Percentiles rank a stretch among this genome's conserved stretches.
Conservation (phyloP, 2,113 vertebrate genomes). For the Sisor rabdophorus region DNA sequence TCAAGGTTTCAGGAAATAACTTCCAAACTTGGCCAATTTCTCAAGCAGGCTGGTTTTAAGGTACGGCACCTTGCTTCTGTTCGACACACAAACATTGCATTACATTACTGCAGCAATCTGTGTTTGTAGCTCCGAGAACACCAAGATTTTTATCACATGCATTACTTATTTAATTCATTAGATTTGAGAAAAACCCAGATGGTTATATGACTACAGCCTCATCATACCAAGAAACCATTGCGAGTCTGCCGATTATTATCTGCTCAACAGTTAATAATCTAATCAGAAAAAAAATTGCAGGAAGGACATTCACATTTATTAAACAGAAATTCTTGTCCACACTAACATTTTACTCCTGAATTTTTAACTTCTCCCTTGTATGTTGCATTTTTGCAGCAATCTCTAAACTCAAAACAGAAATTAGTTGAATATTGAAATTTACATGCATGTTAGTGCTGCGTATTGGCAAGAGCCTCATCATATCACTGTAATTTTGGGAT, state of each 20-base stretch:
- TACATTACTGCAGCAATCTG: too few species aligned
- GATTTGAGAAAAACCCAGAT: not conserved
- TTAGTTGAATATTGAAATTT: too few species aligned
- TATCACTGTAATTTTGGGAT: not conserved
- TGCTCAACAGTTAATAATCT: conserved; percentile 10
- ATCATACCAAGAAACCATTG: conserved; percentile 16
- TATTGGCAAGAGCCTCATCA: too few species aligned
- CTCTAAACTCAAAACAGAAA: too few species aligned
- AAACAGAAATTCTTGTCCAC: not conserved
- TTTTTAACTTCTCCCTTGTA: not conserved
- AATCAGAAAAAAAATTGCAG: not conserved
- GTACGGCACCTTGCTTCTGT: conserved; percentile 60
- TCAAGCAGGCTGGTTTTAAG: conserved; percentile 98
- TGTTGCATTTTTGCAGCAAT: not conserved
- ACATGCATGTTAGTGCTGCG: too few species aligned
- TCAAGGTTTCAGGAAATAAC: conserved; percentile 90
- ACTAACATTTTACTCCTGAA: too few species aligned
- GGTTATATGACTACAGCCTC: conserved; percentile 1
- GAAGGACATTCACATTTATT: not conserved
- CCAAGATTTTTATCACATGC: conserved; percentile 21
- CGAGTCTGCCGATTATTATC: conserved; percentile 25
- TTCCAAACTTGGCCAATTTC: conserved; percentile 89
- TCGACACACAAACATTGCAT: too few species aligned
- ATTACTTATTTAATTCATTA: conserved; percentile 24
- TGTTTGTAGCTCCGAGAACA: not conserved